Evolutionary conservation across 2,888 invertebrate species (phyloP).

Genomic region (Erannis defoliaria): DNA sequence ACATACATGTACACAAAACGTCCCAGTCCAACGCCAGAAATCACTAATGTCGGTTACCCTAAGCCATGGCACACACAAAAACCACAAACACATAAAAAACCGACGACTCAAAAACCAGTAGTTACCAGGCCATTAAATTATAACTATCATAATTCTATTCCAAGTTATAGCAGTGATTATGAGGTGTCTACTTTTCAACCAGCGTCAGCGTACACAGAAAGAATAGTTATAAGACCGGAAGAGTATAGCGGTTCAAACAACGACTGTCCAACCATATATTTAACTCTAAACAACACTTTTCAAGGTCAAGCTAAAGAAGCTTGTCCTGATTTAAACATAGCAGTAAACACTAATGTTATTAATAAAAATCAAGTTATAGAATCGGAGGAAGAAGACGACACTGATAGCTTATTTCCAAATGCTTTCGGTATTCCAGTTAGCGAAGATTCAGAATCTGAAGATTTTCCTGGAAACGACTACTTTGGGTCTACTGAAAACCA

Average conservation of each 20-base stretch:
- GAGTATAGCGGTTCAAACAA: conserved; percentile 76
- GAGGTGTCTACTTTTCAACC: conserved; percentile 80
- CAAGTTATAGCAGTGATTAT: conserved; percentile 65
- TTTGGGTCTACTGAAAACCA: conserved; percentile 63
- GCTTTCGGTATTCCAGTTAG: conserved; percentile 69
- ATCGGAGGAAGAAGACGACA: conserved; percentile 72
- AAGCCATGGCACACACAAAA: conserved; percentile 61
- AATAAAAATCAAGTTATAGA: conserved; percentile 85
- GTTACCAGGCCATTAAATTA: conserved; percentile 66
- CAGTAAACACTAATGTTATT: conserved; percentile 89
- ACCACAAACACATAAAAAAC: conserved; percentile 51
- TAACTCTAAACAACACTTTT: conserved; percentile 84
- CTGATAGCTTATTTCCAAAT: conserved; percentile 66
- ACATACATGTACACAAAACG: conserved; percentile 69
- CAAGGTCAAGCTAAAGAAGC: conserved; percentile 87
- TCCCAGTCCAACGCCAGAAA: conserved; percentile 70
- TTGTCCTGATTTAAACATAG: conserved; percentile 90
- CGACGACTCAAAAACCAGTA: conserved; percentile 67
- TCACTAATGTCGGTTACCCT: conserved; percentile 80
- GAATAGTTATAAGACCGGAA: conserved; percentile 80
- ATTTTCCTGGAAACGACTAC: conserved; percentile 64
- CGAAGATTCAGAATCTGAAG: conserved; percentile 70
- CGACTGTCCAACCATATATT: conserved; percentile 86
- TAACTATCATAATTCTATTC: conserved; percentile 65
- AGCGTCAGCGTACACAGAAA: conserved; percentile 72